Conservation (phyloP, 2,797 vertebrate species). For the Buceros bicornis region DNA sequence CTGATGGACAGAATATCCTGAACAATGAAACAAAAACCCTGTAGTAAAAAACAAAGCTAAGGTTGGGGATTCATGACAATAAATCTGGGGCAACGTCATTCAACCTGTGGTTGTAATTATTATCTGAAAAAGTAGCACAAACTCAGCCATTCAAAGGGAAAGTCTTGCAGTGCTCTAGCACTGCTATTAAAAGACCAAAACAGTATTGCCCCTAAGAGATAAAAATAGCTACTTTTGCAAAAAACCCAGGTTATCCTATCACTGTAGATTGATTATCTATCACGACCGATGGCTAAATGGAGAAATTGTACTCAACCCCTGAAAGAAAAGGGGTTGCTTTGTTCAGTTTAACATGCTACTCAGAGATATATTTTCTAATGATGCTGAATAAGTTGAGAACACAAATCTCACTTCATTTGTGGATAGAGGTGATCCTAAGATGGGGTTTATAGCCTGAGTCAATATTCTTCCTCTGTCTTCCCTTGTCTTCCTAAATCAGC, state of each 20-base stretch:
- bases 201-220: neutral
- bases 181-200: neutral
- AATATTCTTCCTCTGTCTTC: slow-evolving; percentile 45
- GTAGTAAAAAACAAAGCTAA: slow-evolving; percentile 25
- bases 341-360: neutral
- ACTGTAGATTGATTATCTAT: neutral
- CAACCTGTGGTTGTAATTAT: slow-evolving; percentile 5
- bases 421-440: slow-evolving; percentile 24
- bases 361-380: neutral
- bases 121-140: neutral
- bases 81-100: slow-evolving; percentile 28
- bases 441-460: neutral
- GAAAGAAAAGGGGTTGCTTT: neutral
- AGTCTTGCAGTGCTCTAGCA: neutral
- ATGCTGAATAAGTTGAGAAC: neutral
- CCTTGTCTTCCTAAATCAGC: slow-evolving; percentile 56
- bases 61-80: neutral
- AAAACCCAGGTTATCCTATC: neutral
- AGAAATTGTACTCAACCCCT: neutral
- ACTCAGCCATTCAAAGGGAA: neutral
- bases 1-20: neutral
- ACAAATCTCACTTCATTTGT: slow-evolving; percentile 42
- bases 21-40: neutral
- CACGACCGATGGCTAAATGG: neutral
- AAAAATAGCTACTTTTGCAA: neutral